Evolutionary conservation across 35 echinoderm and acorn worm genomes (phyloP).

Genomic region (Ophiothrix spiculata): DNA sequence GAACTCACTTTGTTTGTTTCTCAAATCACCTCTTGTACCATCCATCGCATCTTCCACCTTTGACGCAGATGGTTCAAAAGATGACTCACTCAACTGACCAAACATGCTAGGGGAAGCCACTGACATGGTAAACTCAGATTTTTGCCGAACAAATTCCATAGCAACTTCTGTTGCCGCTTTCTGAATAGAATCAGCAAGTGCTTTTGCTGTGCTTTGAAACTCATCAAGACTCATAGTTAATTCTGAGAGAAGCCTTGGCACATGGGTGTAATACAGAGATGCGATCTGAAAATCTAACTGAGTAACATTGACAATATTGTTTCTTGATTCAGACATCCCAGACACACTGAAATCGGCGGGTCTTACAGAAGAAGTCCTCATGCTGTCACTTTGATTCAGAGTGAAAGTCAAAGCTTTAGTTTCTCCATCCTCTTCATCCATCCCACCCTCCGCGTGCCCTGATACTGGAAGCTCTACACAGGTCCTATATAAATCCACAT

Average conservation of each 20-base stretch:
- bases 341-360: not conserved
- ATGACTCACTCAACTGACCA: constrained; percentile 46
- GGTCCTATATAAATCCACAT: constrained; percentile 46
- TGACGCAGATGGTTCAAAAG: not conserved
- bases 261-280: constrained; percentile 84
- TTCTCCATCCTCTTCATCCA: constrained; percentile 1
- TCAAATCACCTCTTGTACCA: constrained; percentile 15
- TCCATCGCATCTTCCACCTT: constrained; percentile 3
- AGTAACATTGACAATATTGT: constrained; percentile 1
- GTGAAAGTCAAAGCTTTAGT: constrained; percentile 57
- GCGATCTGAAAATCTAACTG: constrained; percentile 50
- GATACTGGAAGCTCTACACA: constrained; percentile 26
- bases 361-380: not conserved
- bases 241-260: constrained; percentile 75
- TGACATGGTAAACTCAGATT: constrained; percentile 30
- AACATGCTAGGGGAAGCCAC: constrained; percentile 38
- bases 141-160: constrained; percentile 73
- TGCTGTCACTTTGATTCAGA: constrained; percentile 20
- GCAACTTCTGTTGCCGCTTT: constrained; percentile 86
- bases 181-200: constrained; percentile 76
- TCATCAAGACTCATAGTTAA: constrained; percentile 75
- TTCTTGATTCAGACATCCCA: not conserved
- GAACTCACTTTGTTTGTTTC: not conserved
- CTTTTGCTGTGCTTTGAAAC: constrained; percentile 73
- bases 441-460: not conserved